These are phyloP conservation scores for Turdus rufiventris DNA, from an alignment of 2,113 vertebrate species.

Conservation along the genomic window DNA sequence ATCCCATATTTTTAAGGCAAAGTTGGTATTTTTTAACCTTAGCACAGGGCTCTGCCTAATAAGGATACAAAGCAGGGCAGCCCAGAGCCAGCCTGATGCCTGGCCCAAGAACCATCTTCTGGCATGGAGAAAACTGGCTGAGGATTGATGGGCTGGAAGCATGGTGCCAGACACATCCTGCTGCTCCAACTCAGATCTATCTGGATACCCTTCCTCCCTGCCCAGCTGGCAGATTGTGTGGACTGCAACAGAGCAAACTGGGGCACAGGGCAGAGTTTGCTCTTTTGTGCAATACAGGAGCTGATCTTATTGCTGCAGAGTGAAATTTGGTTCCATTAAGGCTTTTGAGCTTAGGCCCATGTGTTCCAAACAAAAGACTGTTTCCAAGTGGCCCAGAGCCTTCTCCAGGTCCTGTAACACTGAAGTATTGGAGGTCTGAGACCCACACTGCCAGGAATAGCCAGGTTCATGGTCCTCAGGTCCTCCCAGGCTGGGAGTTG, in stretches of 20 bases:
- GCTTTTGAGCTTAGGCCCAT: background rate
- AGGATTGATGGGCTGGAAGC: slow-evolving; percentile 28
- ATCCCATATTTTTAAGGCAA: background rate
- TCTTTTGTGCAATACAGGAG: background rate
- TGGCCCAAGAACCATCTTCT: background rate
- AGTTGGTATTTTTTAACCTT: background rate
- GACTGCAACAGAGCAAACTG: background rate
- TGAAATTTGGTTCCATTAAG: background rate
- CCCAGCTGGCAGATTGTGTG: background rate
- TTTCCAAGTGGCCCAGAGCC: background rate
- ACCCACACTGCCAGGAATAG: background rate
- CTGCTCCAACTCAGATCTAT: background rate
- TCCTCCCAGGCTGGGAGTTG: background rate
- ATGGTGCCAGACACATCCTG: slow-evolving; percentile 25
- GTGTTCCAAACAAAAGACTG: background rate
- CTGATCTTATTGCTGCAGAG: background rate
- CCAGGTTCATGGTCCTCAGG: background rate
- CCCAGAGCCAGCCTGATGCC: background rate
- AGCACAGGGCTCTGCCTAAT: slow-evolving; percentile 2
- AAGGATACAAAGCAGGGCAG: background rate
- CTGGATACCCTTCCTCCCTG: background rate
- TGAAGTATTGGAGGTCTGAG: background rate
- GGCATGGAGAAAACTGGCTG: slow-evolving; percentile 33
- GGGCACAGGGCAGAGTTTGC: background rate
- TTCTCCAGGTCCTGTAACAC: background rate